These are phyloP conservation scores for Hydroisotoma schaefferi DNA, from an alignment of 2,888 invertebrate genomes.

Conservation along the genomic window DNA sequence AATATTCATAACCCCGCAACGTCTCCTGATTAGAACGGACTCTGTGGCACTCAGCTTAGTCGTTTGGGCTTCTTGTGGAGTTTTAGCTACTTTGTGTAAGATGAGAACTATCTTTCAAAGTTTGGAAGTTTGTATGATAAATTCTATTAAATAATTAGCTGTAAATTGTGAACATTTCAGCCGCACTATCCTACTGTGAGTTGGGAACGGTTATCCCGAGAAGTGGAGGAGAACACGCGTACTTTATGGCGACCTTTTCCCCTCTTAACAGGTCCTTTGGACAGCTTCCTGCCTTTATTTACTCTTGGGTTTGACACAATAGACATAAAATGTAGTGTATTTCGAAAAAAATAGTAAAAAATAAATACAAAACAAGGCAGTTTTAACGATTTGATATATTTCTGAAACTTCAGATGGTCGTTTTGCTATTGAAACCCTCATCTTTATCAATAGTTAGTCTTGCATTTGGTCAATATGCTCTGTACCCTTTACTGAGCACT, in stretches of 20 bases:
- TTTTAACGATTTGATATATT: too few species aligned
- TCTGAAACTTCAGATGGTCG: conserved; percentile 65
- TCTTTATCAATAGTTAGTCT: conserved; percentile 92
- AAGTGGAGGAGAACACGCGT: conserved; percentile 65
- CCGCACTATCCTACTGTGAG: conserved; percentile 90
- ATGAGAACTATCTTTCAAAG: not conserved
- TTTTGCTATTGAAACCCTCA: conserved; percentile 85
- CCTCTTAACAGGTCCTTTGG: conserved; percentile 55
- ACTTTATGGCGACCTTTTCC: conserved; percentile 70
- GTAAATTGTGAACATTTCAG: conserved; percentile 54
- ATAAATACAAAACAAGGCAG: too few species aligned
- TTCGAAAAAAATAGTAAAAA: too few species aligned
- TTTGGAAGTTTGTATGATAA: not conserved
- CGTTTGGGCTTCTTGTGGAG: conserved; percentile 90
- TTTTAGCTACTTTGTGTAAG: conserved; percentile 83
- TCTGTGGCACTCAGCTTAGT: conserved; percentile 92
- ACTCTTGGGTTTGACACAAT: conserved; percentile 55
- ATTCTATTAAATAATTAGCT: not conserved
- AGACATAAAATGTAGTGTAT: too few species aligned
- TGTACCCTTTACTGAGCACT: conserved; percentile 57
- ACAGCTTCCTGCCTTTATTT: conserved; percentile 83
- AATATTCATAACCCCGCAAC: conserved; percentile 64
- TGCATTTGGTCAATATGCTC: conserved; percentile 89
- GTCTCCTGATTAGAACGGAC: conserved; percentile 59
- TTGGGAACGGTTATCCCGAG: conserved; percentile 93